These are phyloP conservation scores for Rotaria sp. DNA, from an alignment of 2,888 invertebrate genomes.

Conservation along the genomic window DNA sequence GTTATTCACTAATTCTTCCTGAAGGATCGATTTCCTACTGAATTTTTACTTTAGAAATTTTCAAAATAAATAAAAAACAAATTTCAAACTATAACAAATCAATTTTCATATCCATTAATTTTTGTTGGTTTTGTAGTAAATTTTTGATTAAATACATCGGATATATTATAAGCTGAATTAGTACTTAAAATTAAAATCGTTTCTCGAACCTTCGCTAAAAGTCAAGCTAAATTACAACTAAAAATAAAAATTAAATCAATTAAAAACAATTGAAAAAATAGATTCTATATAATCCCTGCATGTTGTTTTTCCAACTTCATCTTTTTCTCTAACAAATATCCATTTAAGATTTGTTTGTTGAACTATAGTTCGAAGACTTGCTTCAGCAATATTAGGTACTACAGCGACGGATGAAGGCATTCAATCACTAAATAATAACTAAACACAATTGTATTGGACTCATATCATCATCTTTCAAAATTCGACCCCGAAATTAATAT, in stretches of 20 bases:
- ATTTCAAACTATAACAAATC: slow-evolving; percentile 77
- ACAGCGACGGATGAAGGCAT: background rate
- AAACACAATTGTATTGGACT: background rate
- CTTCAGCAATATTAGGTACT: background rate
- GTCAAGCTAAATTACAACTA: slow-evolving; percentile 90
- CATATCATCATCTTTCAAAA: too few relatives aligned
- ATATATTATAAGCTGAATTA: slow-evolving; percentile 98
- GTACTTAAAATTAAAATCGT: slow-evolving; percentile 94
- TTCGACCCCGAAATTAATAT: too few relatives aligned
- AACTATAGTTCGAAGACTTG: slow-evolving; percentile 63
- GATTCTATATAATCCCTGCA: slow-evolving; percentile 75
- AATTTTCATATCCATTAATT: slow-evolving; percentile 83
- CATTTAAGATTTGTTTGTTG: slow-evolving; percentile 79
- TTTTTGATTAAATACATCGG: slow-evolving; percentile 98
- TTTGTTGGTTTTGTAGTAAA: slow-evolving; percentile 72
- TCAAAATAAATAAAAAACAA: background rate
- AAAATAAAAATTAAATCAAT: too few relatives aligned
- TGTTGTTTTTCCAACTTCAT: slow-evolving; percentile 98
- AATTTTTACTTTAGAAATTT: background rate
- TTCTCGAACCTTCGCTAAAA: slow-evolving; percentile 80
- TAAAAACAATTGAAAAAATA: background rate
- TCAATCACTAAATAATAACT: background rate
- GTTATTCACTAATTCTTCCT: slow-evolving; percentile 82
- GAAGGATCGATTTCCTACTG: slow-evolving; percentile 86
- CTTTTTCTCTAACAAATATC: slow-evolving; percentile 99